These are phyloP conservation scores for Amyelois transitella DNA, from an alignment of 1,140 invertebrate genomes.

Conservation along the genomic window DNA sequence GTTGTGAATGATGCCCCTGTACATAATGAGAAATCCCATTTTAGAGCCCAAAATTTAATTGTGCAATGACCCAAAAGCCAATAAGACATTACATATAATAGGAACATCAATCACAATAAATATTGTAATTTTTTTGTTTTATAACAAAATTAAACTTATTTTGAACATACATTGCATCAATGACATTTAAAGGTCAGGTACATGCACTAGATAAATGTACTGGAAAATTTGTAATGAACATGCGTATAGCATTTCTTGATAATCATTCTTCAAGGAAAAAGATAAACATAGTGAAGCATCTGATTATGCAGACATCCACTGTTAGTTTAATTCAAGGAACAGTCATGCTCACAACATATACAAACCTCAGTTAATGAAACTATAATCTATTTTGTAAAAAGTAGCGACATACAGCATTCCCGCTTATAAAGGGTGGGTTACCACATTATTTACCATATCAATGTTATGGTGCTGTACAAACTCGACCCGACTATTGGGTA, in stretches of 20 bases:
- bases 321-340: constrained; percentile 1
- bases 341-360: neutral
- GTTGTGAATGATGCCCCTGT: constrained; percentile 61
- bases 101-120: constrained; percentile 11
- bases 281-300: neutral
- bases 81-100: neutral
- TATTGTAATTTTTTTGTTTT: neutral
- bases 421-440: constrained; percentile 49
- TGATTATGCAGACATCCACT: neutral
- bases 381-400: constrained; percentile 31
- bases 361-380: neutral
- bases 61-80: neutral
- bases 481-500: constrained; percentile 70
- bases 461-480: constrained; percentile 71
- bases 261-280: neutral
- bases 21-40: constrained; percentile 12
- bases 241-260: neutral
- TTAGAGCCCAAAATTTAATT: neutral
- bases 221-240: neutral
- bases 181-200: neutral
- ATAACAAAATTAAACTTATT: neutral
- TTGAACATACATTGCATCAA: neutral
- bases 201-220: neutral
- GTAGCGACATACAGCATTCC: constrained; percentile 45
- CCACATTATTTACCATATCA: constrained; percentile 69